Evolutionary conservation across 30 jellyfish, hydroid and myxozoan species (phyloP).

Genomic region (Aurelia aurita): DNA sequence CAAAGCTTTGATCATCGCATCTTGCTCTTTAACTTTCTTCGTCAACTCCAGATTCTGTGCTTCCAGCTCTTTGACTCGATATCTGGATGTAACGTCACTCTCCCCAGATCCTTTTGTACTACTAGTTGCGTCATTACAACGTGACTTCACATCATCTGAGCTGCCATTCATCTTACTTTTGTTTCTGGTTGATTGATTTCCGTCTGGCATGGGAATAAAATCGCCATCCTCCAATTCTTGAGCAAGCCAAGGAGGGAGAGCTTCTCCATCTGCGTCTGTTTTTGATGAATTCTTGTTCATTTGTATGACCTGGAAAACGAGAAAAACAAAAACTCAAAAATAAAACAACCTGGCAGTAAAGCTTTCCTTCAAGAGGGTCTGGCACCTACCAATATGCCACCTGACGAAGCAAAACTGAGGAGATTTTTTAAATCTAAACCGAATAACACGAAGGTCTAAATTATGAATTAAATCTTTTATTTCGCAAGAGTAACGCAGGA

Average conservation of each 20-base stretch:
- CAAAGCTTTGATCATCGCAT: conserved; percentile 52
- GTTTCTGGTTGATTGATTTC: not conserved
- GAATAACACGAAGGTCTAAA: too few species aligned
- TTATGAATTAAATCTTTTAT: too few species aligned
- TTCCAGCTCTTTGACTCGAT: conserved; percentile 68
- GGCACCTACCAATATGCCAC: too few species aligned
- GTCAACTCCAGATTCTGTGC: conserved; percentile 38
- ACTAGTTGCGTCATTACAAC: not conserved
- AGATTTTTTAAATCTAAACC: too few species aligned
- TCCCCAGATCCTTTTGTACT: not conserved
- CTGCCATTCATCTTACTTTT: not conserved
- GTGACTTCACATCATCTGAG: conserved; percentile 8
- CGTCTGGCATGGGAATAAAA: conserved; percentile 67
- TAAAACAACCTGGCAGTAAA: too few species aligned
- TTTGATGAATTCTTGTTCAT: not conserved
- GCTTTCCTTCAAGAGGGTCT: too few species aligned
- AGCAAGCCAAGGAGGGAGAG: conserved; percentile 81
- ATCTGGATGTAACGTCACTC: conserved; percentile 2
- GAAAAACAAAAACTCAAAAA: not conserved
- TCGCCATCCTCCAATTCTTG: conserved; percentile 81
- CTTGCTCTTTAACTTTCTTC: conserved; percentile 65
- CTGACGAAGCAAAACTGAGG: too few species aligned
- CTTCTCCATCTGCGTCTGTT: conserved; percentile 35
- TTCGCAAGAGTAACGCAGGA: too few species aligned
- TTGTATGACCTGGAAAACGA: conserved; percentile 1